Evolutionary conservation across 2,888 invertebrate genomes (phyloP).

Genomic region (Cataglyphis albicans): DNA sequence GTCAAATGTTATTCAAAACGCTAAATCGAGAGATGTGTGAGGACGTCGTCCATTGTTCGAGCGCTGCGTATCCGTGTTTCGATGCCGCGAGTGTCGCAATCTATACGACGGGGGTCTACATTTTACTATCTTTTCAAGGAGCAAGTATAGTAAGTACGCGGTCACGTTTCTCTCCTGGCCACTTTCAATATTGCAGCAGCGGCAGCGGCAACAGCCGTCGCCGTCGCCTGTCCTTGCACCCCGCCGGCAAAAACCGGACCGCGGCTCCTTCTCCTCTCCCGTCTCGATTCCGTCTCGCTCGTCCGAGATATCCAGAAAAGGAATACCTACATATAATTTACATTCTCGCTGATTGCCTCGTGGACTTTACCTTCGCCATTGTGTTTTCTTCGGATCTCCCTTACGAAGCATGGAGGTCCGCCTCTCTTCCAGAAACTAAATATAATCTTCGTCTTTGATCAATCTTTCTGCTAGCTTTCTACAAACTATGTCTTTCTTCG

Average conservation of each 20-base stretch:
- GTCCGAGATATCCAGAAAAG: conserved; percentile 51
- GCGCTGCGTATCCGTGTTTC: conserved; percentile 42
- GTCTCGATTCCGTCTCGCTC: conserved; percentile 47
- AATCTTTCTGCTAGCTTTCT: background rate
- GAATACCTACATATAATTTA: conserved; percentile 46
- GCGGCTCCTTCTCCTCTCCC: conserved; percentile 42
- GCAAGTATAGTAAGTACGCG: conserved; percentile 39
- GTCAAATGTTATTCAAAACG: background rate
- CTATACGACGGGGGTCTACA: background rate
- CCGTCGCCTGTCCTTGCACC: conserved; percentile 73
- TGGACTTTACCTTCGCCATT: background rate
- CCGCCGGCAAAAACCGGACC: conserved; percentile 74
- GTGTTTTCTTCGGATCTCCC: background rate
- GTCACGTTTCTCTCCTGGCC: conserved; percentile 58
- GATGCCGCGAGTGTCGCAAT: conserved; percentile 50
- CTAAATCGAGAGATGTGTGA: conserved; percentile 4
- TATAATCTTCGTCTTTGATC: background rate
- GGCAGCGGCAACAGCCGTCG: conserved; percentile 38
- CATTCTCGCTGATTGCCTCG: conserved; percentile 30
- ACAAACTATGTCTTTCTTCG: background rate
- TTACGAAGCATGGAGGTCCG: background rate
- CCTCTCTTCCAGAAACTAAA: background rate
- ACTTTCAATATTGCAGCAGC: conserved; percentile 59
- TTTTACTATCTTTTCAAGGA: conserved; percentile 62
- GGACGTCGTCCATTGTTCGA: conserved; percentile 45